Evolutionary conservation across 1,140 invertebrate genomes (phyloP).

Genomic region (Saccostrea echinata): DNA sequence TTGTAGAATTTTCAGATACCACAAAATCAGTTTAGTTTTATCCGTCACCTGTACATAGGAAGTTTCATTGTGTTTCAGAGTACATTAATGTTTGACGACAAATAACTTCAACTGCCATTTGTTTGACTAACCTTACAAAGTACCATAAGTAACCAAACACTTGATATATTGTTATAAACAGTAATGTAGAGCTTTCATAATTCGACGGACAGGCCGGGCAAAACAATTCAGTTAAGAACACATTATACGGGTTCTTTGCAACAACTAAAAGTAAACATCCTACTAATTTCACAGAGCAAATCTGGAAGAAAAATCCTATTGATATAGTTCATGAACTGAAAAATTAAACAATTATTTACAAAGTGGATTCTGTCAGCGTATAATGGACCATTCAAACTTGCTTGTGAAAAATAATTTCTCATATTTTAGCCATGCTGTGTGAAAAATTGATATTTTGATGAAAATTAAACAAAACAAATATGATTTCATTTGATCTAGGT

Average conservation of each 20-base stretch:
- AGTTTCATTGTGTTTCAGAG: not conserved
- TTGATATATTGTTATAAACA: not conserved
- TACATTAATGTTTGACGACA: not conserved
- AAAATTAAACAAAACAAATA: not conserved
- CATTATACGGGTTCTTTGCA: not conserved
- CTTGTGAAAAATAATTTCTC: conserved; percentile 1
- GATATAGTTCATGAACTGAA: not conserved
- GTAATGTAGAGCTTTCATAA: not conserved
- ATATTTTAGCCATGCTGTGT: not conserved
- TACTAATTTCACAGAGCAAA: not conserved
- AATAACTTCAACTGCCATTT: not conserved
- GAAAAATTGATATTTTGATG: not conserved
- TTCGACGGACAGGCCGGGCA: not conserved
- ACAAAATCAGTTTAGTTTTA: too few relatives aligned
- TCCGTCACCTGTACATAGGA: too few relatives aligned
- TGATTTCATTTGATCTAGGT: too few relatives aligned
- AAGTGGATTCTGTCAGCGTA: not conserved
- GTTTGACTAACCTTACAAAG: not conserved
- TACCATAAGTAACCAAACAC: not conserved
- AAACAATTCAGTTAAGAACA: not conserved
- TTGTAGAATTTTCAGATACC: too few relatives aligned
- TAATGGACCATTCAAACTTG: conserved; percentile 14
- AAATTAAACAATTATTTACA: conserved; percentile 32
- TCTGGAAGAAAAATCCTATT: not conserved
- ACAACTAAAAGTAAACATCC: not conserved